Evolutionary conservation across 1,140 invertebrate species (phyloP), one percentile per base, ranked within the genome.

Genomic region (Stratiolaelaps scimitus): DNA sequence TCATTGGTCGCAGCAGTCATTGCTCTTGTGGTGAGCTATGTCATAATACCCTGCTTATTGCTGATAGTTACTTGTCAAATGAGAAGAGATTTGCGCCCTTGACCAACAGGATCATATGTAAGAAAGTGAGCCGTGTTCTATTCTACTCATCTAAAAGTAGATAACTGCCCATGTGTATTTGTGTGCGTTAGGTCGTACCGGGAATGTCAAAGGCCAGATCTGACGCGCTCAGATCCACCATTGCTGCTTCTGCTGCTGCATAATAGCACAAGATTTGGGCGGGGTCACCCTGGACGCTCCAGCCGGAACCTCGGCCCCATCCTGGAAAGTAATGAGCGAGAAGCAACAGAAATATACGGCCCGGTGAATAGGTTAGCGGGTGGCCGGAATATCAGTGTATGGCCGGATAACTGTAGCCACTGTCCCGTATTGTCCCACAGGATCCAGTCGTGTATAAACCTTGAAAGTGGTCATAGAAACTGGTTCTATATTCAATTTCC

Each of bases 151-250:
- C 5, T 15, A 4, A 4, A n/a, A n/a, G n/a, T n/a, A n/a, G n/a
- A n/a, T n/a, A n/a, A n/a, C n/a, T n/a, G n/a, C n/a, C n/a, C n/a
- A n/a, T n/a, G n/a, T n/a, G n/a, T n/a, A n/a, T n/a, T n/a, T 15
- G 20, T 5, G 23, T 15, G 2, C 17, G 26, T n/a, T n/a, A n/a
- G n/a, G n/a, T n/a, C 53, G 17, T 23, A 60, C 53, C 34, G 53
- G 53, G 53, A 60, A 60, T 60, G 10, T 60, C 53, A 23, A 60
- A 60, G 1, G 53, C 53, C 34, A 60, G 53, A 23, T 60, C 53
- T n/a, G 53, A 34, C 17, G 20, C 53, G 15, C 53, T 34, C 17
- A 60, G 20, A 60, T 60, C 53, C 34, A 34, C 53, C 15, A 60
- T 26, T 19, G 53, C 53, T 26, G 53, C 53, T 26, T 60, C 53